Percentiles rank a stretch among this genome's conserved stretches.
Conservation (phyloP, 2,888 invertebrate genomes). For the Ectobius pallidus region DNA sequence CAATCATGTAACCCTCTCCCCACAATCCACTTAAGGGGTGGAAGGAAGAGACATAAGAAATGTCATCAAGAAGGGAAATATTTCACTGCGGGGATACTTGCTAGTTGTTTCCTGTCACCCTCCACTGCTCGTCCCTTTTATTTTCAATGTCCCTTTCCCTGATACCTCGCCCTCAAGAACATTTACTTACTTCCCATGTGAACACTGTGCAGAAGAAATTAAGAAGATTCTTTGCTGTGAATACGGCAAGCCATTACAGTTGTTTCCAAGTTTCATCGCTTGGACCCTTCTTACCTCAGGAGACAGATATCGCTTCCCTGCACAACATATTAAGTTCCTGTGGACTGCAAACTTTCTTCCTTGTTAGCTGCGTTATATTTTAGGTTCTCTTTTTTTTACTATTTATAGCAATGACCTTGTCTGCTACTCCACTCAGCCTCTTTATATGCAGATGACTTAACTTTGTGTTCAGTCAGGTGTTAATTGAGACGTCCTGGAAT, state of each 20-base stretch:
- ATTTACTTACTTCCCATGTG: conserved; percentile 7
- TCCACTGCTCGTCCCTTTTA: background rate
- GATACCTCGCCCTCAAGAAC: background rate
- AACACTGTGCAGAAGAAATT: background rate
- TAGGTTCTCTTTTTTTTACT: too few relatives aligned
- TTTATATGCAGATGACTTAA: too few relatives aligned
- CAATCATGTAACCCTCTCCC: background rate
- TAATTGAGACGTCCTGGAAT: too few relatives aligned
- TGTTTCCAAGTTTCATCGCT: too few relatives aligned
- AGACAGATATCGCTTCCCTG: too few relatives aligned
- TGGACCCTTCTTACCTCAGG: too few relatives aligned
- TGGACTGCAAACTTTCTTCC: too few relatives aligned
- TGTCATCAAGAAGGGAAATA: background rate
- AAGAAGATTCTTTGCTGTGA: background rate
- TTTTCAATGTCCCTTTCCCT: background rate
- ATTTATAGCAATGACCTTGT: too few relatives aligned
- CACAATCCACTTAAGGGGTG: background rate
- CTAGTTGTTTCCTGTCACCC: background rate
- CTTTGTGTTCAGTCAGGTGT: too few relatives aligned
- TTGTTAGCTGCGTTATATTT: too few relatives aligned
- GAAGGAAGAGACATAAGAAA: background rate
- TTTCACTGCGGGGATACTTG: background rate
- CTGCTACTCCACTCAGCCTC: too few relatives aligned
- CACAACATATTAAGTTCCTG: too few relatives aligned
- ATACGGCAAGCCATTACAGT: background rate